phyloP scores from a whole-genome alignment of 2,797 vertebrate species.

The Salmo trutta region DNA sequence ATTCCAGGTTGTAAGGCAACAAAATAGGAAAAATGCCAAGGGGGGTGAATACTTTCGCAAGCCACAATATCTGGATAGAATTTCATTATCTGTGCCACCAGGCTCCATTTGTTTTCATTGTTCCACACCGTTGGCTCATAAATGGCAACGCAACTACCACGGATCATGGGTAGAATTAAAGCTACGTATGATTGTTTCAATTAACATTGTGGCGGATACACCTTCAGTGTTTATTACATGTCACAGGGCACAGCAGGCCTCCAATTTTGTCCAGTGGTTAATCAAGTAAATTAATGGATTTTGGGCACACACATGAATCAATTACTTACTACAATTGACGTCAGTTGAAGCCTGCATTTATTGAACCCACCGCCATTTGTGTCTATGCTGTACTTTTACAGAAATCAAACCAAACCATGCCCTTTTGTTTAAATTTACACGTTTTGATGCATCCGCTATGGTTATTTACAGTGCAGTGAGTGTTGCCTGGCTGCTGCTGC shows the following conservation, averaged over 20 bases:
- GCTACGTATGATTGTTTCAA: constrained; percentile 20
- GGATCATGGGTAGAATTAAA: constrained; percentile 17
- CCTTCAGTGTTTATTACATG: not conserved
- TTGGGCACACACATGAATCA: constrained; percentile 32
- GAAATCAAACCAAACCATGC: not conserved
- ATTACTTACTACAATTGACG: constrained; percentile 32
- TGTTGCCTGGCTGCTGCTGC: not conserved
- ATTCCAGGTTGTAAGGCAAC: too few relatives aligned
- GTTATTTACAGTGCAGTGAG: constrained; percentile 16
- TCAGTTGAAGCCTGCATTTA: constrained; percentile 3
- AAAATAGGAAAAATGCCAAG: too few relatives aligned
- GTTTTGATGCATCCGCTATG: constrained; percentile 10
- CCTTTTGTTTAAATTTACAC: not conserved
- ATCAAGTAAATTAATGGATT: constrained; percentile 28
- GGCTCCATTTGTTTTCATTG: constrained; percentile 12
- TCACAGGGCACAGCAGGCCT: constrained; percentile 15
- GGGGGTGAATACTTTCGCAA: too few relatives aligned
- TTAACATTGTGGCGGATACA: not conserved
- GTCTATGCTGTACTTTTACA: too few relatives aligned
- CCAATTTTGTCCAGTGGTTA: constrained; percentile 21
- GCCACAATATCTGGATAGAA: not conserved
- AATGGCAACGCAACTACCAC: constrained; percentile 22
- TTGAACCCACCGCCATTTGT: not conserved
- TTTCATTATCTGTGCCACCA: constrained; percentile 17
- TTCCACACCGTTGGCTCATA: constrained; percentile 12